These are phyloP conservation scores for Exaiptasia diaphana DNA, from an alignment of 64 coral and sea anemone species.

Conservation along the genomic window DNA sequence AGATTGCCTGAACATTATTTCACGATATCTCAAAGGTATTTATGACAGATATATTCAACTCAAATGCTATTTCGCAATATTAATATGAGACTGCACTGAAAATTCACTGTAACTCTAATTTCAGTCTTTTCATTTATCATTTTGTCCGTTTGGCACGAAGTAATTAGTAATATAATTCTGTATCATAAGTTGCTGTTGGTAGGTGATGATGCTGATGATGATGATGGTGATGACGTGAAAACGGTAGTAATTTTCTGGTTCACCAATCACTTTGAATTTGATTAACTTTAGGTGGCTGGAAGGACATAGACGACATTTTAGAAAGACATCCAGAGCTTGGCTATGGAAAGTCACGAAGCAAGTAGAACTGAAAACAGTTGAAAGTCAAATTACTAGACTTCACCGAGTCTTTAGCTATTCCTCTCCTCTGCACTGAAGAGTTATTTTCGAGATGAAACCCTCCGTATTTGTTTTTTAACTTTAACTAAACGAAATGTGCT, in stretches of 20 bases:
- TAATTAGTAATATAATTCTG: no score
- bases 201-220: no score
- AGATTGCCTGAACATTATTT: conserved; percentile 14
- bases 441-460: neutral
- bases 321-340: neutral
- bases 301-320: neutral
- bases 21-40: conserved; percentile 20
- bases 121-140: no score
- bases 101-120: no score
- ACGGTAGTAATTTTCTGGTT: no score
- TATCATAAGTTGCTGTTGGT: no score
- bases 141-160: no score
- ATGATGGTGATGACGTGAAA: no score
- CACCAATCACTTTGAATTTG: no score
- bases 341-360: neutral
- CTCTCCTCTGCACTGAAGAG: neutral
- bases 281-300: conserved; percentile 16
- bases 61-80: no score
- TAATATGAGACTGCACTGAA: no score
- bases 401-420: neutral
- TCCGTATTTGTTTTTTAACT: neutral
- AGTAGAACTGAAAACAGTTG: neutral
- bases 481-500: neutral
- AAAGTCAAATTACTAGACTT: neutral
- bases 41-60: no score